Conservation (phyloP, 2,888 invertebrate genomes). For the Microchrysa polita region DNA sequence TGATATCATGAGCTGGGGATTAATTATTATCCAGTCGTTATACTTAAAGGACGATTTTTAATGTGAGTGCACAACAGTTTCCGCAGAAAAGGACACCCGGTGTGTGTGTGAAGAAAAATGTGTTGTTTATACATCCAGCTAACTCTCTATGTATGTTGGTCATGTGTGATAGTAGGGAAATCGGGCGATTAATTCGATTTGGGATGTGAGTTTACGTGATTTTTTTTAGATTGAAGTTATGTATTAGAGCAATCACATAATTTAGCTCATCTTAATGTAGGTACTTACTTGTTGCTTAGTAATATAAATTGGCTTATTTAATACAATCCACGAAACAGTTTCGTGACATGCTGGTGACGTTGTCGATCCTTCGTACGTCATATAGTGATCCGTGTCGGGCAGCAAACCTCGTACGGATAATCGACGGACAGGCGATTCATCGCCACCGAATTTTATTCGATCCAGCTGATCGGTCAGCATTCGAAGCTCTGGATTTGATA, state of each 20-base stretch:
- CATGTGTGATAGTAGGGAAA: neutral
- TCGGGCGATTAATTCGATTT: too few relatives aligned
- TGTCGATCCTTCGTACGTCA: constrained; percentile 98
- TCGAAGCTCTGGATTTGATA: constrained; percentile 90
- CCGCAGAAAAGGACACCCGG: neutral
- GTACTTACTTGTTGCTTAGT: constrained; percentile 91
- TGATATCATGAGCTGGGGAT: constrained; percentile 25
- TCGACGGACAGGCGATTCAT: constrained; percentile 84
- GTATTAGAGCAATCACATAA: too few relatives aligned
- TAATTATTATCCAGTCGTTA: constrained; percentile 38
- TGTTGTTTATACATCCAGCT: neutral
- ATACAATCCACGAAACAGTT: constrained; percentile 97
- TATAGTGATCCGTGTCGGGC: constrained; percentile 94
- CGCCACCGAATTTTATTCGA: constrained; percentile 90
- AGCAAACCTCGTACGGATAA: constrained; percentile 88
- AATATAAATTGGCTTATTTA: constrained; percentile 98
- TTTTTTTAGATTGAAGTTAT: too few relatives aligned
- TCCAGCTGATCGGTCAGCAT: constrained; percentile 92
- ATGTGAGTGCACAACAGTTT: neutral
- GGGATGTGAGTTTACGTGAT: too few relatives aligned
- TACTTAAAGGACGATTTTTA: constrained; percentile 13
- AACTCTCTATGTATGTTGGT: neutral
- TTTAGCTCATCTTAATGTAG: constrained; percentile 7
- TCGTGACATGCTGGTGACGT: constrained; percentile 98
- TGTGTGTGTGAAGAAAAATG: neutral